Conservation (phyloP, 1,140 invertebrate species). For the Zaprionus ghesquierei region DNA sequence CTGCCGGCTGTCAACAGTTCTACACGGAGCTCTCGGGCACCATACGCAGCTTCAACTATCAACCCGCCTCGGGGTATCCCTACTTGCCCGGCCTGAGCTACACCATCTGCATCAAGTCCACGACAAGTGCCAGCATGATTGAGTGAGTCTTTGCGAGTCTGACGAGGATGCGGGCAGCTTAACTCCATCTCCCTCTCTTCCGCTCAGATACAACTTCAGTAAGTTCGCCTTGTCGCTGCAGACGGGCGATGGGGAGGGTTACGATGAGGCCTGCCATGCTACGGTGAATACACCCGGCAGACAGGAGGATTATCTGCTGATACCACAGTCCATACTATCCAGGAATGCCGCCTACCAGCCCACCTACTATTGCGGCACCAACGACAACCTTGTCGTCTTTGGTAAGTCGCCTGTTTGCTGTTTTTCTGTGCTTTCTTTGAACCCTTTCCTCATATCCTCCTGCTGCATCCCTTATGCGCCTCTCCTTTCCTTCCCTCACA, state of each 20-base stretch:
- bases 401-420: conserved; percentile 47
- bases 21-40: conserved; percentile 84
- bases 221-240: conserved; percentile 58
- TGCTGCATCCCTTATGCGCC: background rate
- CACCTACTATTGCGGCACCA: conserved; percentile 74
- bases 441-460: background rate
- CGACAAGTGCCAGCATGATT: conserved; percentile 57
- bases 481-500: background rate
- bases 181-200: background rate
- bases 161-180: background rate
- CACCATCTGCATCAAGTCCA: conserved; percentile 83
- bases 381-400: conserved; percentile 62
- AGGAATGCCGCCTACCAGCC: conserved; percentile 76
- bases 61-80: conserved; percentile 76
- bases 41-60: conserved; percentile 86
- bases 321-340: conserved; percentile 76
- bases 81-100: conserved; percentile 80
- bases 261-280: conserved; percentile 65
- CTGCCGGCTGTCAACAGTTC: conserved; percentile 87
- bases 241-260: conserved; percentile 51
- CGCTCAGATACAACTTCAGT: conserved; percentile 58
- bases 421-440: background rate
- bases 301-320: conserved; percentile 84
- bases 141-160: conserved; percentile 46
- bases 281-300: conserved; percentile 56